These are phyloP conservation scores for Uropsilus gracilis DNA, from an alignment of 2,113 vertebrate genomes.

Conservation along the genomic window DNA sequence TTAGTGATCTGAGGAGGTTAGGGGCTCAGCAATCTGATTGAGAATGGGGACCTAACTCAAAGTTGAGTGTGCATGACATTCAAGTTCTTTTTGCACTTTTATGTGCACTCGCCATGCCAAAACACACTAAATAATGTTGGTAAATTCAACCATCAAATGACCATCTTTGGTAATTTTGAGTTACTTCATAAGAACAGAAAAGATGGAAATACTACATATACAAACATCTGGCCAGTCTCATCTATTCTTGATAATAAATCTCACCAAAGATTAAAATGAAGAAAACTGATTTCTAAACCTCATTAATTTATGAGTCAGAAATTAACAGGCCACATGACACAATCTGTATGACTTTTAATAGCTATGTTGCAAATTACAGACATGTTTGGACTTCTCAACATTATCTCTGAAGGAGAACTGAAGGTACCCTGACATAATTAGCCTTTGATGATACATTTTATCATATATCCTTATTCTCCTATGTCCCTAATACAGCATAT, in stretches of 20 bases:
- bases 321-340: not conserved
- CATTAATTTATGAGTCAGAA: slow-evolving; percentile 8
- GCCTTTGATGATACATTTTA: slow-evolving; percentile 47
- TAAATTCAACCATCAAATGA: not conserved
- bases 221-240: not conserved
- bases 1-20: not conserved
- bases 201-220: not conserved
- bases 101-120: not conserved
- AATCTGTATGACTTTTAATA: slow-evolving; percentile 40
- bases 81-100: not conserved
- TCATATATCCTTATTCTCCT: slow-evolving; percentile 46
- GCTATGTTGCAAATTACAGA: slow-evolving; percentile 41
- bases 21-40: not conserved
- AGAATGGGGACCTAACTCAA: not conserved
- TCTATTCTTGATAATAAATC: slow-evolving; percentile 19
- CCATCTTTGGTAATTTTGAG: slow-evolving; percentile 36
- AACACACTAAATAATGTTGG: slow-evolving; percentile 11
- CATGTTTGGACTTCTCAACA: slow-evolving; percentile 45
- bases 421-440: slow-evolving; percentile 29
- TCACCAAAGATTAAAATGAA: slow-evolving; percentile 48
- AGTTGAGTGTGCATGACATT: not conserved
- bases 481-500: slow-evolving; percentile 52
- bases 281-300: not conserved
- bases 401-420: slow-evolving; percentile 52
- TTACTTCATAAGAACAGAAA: slow-evolving; percentile 21